A percentile compares a stretch with the other conserved stretches of the same genome.
Conservation (phyloP, 1,140 invertebrate genomes). For the Zaprionus tsacasi region DNA sequence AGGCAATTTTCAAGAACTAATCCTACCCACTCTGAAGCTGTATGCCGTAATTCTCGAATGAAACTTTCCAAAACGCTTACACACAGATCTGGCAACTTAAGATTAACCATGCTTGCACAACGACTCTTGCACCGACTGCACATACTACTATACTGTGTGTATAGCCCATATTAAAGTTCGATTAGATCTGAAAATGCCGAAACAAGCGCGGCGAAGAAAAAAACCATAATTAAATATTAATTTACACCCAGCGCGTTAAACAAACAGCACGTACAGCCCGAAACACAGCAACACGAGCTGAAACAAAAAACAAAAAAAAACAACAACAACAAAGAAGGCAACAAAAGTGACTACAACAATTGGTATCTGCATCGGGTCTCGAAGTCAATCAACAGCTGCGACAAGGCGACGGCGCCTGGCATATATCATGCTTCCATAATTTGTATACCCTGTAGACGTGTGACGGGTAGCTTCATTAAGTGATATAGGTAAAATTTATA, state of each 20-base stretch:
- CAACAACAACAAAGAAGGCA: constrained; percentile 18
- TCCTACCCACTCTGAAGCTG: background rate
- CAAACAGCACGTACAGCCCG: constrained; percentile 68
- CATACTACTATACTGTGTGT: constrained; percentile 24
- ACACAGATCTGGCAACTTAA: constrained; percentile 26
- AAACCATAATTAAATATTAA: constrained; percentile 79
- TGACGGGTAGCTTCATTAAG: background rate
- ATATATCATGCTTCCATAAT: constrained; percentile 66
- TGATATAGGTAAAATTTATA: background rate
- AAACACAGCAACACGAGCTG: constrained; percentile 29
- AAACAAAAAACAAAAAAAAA: constrained; percentile 7
- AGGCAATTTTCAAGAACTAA: background rate
- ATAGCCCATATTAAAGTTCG: constrained; percentile 62
- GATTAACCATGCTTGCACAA: constrained; percentile 38
- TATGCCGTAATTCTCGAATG: background rate
- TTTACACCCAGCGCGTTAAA: constrained; percentile 77
- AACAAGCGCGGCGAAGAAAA: constrained; percentile 52
- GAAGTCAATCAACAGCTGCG: constrained; percentile 57
- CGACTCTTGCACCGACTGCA: constrained; percentile 42
- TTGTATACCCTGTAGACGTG: constrained; percentile 22
- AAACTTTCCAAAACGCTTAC: constrained; percentile 12
- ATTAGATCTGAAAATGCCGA: constrained; percentile 70
- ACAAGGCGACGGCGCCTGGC: constrained; percentile 45
- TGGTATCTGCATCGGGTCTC: constrained; percentile 44
- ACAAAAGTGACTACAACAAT: constrained; percentile 42